Base-by-base conservation (phyloP, 2,888 invertebrate species). In the Glyphotaelius pellucidus region DNA sequence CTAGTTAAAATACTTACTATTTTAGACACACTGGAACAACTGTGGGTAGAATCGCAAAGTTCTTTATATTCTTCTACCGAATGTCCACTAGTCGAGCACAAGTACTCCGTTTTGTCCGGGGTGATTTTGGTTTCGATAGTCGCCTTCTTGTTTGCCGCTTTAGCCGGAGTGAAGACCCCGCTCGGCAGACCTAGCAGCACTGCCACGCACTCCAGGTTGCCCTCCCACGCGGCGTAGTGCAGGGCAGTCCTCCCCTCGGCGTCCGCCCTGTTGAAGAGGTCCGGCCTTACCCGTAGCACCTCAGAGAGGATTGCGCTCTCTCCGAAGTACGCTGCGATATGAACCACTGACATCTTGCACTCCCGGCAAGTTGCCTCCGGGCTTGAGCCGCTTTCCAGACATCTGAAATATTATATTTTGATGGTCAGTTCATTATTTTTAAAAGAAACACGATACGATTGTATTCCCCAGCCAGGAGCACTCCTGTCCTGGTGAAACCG, bases 311-410 rank as follows among this genome's bases (percentile, higher is more conserved):
- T 94, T 25, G 95, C 95, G 0, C 95, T 95, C 88, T 94, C 93
- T 0, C 96, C 96, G 0, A 91, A 93, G 4, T 96, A 93, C 0
- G 96, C 96, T 0, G 96, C 96, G 30, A 95, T 90, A 94, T 96
- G 96, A 92, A 96, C 95, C 0, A 96, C 96, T 1, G 96, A 95
- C 1, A 96, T 95, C 25, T 95, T 94, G 89, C 94, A 95, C 11
- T 95, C 92, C 0, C 96, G 95, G 91, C 96, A 96, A 84, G 96
- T 96, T 14, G 96, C 96, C 93, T 96, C 96, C 0, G 95, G 95
- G 91, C 95, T 96, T 0, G 96, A 96, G 0, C 96, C 96, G 1
- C 95, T 94, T 90, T 95, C 95, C 1, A 96, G 94, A 2, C 96
- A 94, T 92, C 96, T 81, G 32, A 15, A 81, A 32, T 81, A 12